phyloP scores from a whole-genome alignment of 2,113 vertebrate genomes.

The Hypanus sabinus region DNA sequence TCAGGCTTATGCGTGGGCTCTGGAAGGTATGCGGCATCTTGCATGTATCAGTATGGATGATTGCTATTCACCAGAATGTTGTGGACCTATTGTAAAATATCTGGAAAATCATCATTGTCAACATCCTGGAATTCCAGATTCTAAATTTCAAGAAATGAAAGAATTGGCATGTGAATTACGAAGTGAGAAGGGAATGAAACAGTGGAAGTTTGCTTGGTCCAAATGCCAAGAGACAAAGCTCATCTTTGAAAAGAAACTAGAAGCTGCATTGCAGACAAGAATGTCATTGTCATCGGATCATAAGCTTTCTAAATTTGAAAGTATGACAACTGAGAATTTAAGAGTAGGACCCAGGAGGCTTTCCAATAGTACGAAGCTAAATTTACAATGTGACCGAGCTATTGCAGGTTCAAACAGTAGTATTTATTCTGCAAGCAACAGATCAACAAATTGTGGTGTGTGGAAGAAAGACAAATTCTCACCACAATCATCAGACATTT shows the following conservation, averaged over 20 bases:
- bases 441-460: conserved; percentile 39
- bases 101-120: conserved; percentile 62
- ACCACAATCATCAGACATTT: conserved; percentile 39
- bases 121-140: conserved; percentile 59
- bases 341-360: conserved; percentile 42
- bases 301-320: not conserved
- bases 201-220: conserved; percentile 72
- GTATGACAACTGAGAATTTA: conserved; percentile 5
- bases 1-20: conserved; percentile 68
- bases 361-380: conserved; percentile 41
- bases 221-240: conserved; percentile 73
- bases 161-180: conserved; percentile 66
- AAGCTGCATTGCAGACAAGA: conserved; percentile 56
- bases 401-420: conserved; percentile 37
- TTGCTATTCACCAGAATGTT: conserved; percentile 52
- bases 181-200: conserved; percentile 63
- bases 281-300: conserved; percentile 40
- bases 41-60: conserved; percentile 65
- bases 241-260: conserved; percentile 70
- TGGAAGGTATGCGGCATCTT: conserved; percentile 68
- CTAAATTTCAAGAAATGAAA: conserved; percentile 73
- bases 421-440: conserved; percentile 43
- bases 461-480: conserved; percentile 50
- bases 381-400: conserved; percentile 48
- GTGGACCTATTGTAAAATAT: conserved; percentile 50